A percentile compares a stretch with the other conserved stretches of the same genome.
These are phyloP conservation scores for Acanthopagrus latus DNA, from an alignment of 2,797 vertebrate genomes.

Conservation along the genomic window DNA sequence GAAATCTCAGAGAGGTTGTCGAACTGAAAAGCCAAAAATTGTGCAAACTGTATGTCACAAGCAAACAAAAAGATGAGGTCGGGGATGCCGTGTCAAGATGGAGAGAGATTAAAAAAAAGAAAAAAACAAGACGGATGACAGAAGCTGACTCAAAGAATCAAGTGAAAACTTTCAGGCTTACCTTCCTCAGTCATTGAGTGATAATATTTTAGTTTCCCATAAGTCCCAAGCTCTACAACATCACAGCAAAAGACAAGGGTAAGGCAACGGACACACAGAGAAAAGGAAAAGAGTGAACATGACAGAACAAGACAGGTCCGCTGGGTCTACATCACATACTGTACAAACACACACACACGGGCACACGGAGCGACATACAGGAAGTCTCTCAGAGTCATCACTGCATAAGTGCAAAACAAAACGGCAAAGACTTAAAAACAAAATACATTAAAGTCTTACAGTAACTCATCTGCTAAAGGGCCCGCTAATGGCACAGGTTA, in stretches of 20 bases:
- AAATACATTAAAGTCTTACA: conserved; percentile 58
- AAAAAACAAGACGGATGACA: conserved; percentile 58
- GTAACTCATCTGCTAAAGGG: conserved; percentile 41
- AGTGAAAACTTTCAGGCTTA: conserved; percentile 92
- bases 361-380: conserved; percentile 57
- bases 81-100: conserved; percentile 40
- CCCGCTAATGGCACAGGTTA: conserved; percentile 43
- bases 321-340: conserved; percentile 65
- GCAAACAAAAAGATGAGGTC: conserved; percentile 41
- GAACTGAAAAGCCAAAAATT: conserved; percentile 69
- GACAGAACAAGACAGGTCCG: conserved; percentile 74
- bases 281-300: conserved; percentile 82
- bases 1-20: conserved; percentile 87
- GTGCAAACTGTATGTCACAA: conserved; percentile 67
- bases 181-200: conserved; percentile 99
- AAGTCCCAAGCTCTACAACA: conserved; percentile 99
- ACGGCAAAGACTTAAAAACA: conserved; percentile 36
- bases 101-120: conserved; percentile 36
- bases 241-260: conserved; percentile 99
- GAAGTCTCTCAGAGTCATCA: conserved; percentile 63
- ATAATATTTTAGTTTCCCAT: conserved; percentile 99
- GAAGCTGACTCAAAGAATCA: conserved; percentile 71
- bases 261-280: conserved; percentile 93
- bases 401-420: conserved; percentile 77
- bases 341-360: conserved; percentile 67